These are phyloP conservation scores for Paratilapia polleni DNA, from an alignment of 2,113 vertebrate genomes.

Conservation along the genomic window DNA sequence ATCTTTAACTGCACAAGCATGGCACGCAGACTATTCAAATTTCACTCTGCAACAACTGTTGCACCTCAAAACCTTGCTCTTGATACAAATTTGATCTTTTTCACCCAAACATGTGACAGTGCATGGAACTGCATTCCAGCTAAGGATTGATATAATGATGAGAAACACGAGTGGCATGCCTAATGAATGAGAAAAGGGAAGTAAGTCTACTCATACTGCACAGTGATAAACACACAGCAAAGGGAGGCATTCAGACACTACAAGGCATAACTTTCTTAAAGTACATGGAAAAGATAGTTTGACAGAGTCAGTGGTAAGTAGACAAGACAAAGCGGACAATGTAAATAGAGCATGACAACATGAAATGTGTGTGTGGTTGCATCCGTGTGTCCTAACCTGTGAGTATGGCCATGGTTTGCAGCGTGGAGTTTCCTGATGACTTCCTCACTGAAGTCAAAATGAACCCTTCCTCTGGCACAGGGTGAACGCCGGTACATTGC, in stretches of 20 bases:
- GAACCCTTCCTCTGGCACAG: constrained; percentile 81
- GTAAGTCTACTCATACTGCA: not conserved
- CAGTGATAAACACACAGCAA: not conserved
- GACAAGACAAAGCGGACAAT: not conserved
- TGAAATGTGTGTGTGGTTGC: not conserved
- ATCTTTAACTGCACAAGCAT: not conserved
- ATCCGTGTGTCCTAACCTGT: constrained; percentile 72
- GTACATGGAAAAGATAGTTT: not conserved
- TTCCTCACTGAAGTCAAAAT: constrained; percentile 86
- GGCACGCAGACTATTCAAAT: not conserved
- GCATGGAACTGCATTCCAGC: not conserved
- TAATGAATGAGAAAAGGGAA: constrained; percentile 34
- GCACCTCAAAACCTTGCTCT: not conserved
- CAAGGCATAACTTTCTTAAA: not conserved
- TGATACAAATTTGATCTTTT: not conserved
- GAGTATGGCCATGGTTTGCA: constrained; percentile 60
- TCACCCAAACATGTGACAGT: not conserved
- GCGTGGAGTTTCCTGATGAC: constrained; percentile 80
- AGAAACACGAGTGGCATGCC: not conserved
- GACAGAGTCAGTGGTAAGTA: not conserved
- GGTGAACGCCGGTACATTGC: constrained; percentile 83
- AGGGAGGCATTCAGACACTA: not conserved
- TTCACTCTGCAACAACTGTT: not conserved
- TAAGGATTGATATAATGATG: not conserved
- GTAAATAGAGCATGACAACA: not conserved